phyloP scores from a whole-genome alignment of 2,113 vertebrate species.

The Oreochromis niloticus region DNA sequence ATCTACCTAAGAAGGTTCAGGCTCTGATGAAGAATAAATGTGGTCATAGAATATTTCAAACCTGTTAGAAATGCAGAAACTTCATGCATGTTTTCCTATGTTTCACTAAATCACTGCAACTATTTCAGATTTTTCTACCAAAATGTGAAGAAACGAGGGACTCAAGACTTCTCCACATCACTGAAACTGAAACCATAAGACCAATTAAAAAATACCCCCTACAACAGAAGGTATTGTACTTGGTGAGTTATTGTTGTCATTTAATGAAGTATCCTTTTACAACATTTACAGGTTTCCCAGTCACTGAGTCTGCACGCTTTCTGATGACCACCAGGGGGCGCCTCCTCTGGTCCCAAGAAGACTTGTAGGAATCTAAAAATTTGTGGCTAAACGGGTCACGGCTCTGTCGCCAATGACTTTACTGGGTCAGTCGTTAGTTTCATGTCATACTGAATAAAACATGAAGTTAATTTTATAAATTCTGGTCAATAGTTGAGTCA shows the following conservation, averaged over 20 bases:
- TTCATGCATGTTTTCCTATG: not conserved
- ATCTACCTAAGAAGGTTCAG: not conserved
- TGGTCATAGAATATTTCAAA: not conserved
- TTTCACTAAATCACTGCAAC: rapidly evolving
- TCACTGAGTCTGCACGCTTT: not conserved
- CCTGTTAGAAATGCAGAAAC: not conserved
- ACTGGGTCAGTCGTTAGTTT: not conserved
- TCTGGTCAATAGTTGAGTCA: not conserved
- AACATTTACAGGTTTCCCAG: rapidly evolving
- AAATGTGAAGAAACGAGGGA: not conserved
- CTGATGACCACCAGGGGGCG: not conserved
- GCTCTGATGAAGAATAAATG: not conserved
- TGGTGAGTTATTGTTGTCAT: not conserved
- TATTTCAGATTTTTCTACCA: not conserved
- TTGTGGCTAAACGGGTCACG: not conserved
- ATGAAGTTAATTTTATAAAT: not conserved
- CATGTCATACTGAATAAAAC: not conserved
- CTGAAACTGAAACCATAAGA: not conserved
- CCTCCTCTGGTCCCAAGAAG: not conserved
- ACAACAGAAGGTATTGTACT: not conserved
- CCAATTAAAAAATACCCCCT: not conserved
- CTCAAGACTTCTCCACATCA: rapidly evolving
- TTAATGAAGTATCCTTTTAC: not conserved
- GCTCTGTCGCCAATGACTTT: not conserved
- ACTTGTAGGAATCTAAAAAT: not conserved